These are phyloP conservation scores for Petrolisthes cinctipes DNA, from an alignment of 2,888 invertebrate genomes.

Conservation along the genomic window DNA sequence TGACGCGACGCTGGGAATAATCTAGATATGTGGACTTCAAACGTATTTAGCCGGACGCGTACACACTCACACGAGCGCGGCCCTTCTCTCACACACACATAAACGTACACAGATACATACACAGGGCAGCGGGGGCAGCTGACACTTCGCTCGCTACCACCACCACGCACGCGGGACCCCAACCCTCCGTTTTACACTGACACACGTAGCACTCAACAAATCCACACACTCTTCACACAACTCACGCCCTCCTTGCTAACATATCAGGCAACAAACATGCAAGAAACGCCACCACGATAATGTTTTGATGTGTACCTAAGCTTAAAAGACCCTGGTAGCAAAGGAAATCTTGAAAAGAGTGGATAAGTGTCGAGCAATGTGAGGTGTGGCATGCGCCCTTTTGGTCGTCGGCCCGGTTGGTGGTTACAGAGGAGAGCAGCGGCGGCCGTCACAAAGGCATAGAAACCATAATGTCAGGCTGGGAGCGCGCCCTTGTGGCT, in stretches of 20 bases:
- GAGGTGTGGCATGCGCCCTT: slow-evolving; percentile 52
- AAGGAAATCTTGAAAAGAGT: background rate
- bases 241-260: background rate
- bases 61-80: slow-evolving; percentile 4
- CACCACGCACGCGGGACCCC: slow-evolving; percentile 55
- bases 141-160: slow-evolving; percentile 63
- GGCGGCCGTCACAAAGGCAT: slow-evolving; percentile 63
- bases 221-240: background rate
- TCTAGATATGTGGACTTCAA: slow-evolving; percentile 41
- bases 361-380: slow-evolving; percentile 31
- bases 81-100: slow-evolving; percentile 37
- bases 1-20: slow-evolving; percentile 34
- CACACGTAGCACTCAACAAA: slow-evolving; percentile 17
- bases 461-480: slow-evolving; percentile 56
- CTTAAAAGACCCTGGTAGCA: background rate
- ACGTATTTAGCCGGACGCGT: slow-evolving; percentile 31
- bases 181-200: slow-evolving; percentile 34
- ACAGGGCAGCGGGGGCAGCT: slow-evolving; percentile 53
- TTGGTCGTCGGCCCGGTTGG: slow-evolving; percentile 57
- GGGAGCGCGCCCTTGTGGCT: slow-evolving; percentile 62
- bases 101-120: slow-evolving; percentile 30
- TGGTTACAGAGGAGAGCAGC: slow-evolving; percentile 64
- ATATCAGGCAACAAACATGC: too few species aligned
- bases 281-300: too few species aligned
- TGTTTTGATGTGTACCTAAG: too few species aligned